Evolutionary conservation across 2,888 invertebrate species (phyloP).

Genomic region (Aphidius colemani): DNA sequence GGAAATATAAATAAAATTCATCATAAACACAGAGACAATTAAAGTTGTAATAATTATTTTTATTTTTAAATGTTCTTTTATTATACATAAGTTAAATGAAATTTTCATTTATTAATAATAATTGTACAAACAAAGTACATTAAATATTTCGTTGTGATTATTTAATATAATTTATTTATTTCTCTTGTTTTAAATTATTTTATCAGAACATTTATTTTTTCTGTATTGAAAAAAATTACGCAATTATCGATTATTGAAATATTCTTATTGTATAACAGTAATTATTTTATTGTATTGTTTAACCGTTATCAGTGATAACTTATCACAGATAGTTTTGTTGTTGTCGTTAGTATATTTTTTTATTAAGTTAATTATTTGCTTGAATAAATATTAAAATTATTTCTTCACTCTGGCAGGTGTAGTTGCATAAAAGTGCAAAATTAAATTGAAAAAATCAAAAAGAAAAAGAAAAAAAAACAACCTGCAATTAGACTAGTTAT

Average conservation of each 20-base stretch:
- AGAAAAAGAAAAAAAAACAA: background rate
- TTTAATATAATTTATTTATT: too few species aligned
- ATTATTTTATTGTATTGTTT: slow-evolving; percentile 58
- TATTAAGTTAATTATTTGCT: background rate
- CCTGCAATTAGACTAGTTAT: background rate
- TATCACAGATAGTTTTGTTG: slow-evolving; percentile 29
- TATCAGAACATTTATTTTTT: too few species aligned
- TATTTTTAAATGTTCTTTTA: too few species aligned
- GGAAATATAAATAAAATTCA: too few species aligned
- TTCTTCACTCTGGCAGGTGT: slow-evolving; percentile 41
- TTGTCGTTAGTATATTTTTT: slow-evolving; percentile 15
- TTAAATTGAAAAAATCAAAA: slow-evolving; percentile 15
- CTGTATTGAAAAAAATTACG: slow-evolving; percentile 34
- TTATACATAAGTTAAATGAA: too few species aligned
- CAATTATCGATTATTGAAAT: slow-evolving; percentile 18
- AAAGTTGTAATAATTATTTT: too few species aligned
- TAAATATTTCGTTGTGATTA: too few species aligned
- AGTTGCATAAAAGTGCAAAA: slow-evolving; percentile 13
- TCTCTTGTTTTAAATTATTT: too few species aligned
- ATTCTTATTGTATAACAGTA: slow-evolving; percentile 37
- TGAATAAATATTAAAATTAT: background rate
- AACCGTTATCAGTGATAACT: slow-evolving; percentile 59
- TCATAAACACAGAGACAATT: too few species aligned
- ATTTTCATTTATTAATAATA: too few species aligned
- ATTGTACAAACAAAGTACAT: too few species aligned